These are phyloP conservation scores for Xestia rhomboidea DNA, from an alignment of 2,888 invertebrate species.

Conservation along the genomic window DNA sequence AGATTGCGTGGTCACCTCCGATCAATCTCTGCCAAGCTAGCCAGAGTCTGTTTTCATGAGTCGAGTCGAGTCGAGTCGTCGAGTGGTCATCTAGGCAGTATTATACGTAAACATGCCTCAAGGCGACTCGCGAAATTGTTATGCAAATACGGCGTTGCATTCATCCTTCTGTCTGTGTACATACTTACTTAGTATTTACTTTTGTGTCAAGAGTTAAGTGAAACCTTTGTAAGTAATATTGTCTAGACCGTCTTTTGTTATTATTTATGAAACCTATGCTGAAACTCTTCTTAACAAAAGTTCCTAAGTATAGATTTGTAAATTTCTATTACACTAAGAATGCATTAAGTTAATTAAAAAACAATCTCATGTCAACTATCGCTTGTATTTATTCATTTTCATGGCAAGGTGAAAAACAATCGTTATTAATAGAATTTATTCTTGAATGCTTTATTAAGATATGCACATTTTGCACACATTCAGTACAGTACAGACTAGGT, in stretches of 20 bases:
- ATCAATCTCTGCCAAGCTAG: slow-evolving; percentile 67
- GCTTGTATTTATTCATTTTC: slow-evolving; percentile 34
- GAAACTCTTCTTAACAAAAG: slow-evolving; percentile 10
- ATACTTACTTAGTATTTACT: slow-evolving; percentile 67
- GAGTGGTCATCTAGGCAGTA: slow-evolving; percentile 61
- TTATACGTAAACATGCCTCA: slow-evolving; percentile 71
- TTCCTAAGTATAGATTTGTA: background rate
- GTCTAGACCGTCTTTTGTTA: slow-evolving; percentile 49
- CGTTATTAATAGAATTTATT: slow-evolving; percentile 30
- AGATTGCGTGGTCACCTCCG: slow-evolving; percentile 40
- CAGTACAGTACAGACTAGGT: slow-evolving; percentile 55
- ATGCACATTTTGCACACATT: slow-evolving; percentile 37
- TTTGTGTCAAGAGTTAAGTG: slow-evolving; percentile 61
- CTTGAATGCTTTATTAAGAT: slow-evolving; percentile 26
- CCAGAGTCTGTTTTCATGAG: slow-evolving; percentile 48
- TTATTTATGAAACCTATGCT: slow-evolving; percentile 6
- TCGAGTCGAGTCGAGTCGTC: slow-evolving; percentile 45
- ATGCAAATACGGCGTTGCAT: slow-evolving; percentile 81
- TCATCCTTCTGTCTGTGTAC: slow-evolving; percentile 70
- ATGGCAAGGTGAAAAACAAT: slow-evolving; percentile 38
- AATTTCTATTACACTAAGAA: background rate
- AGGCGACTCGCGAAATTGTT: slow-evolving; percentile 83
- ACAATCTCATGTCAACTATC: slow-evolving; percentile 1
- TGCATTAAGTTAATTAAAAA: slow-evolving; percentile 2
- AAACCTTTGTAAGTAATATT: slow-evolving; percentile 49